A percentile compares a stretch with the other conserved stretches of the same genome.
Evolutionary conservation across 2,797 vertebrate genomes (phyloP).

Genomic region (Zalophus californianus): DNA sequence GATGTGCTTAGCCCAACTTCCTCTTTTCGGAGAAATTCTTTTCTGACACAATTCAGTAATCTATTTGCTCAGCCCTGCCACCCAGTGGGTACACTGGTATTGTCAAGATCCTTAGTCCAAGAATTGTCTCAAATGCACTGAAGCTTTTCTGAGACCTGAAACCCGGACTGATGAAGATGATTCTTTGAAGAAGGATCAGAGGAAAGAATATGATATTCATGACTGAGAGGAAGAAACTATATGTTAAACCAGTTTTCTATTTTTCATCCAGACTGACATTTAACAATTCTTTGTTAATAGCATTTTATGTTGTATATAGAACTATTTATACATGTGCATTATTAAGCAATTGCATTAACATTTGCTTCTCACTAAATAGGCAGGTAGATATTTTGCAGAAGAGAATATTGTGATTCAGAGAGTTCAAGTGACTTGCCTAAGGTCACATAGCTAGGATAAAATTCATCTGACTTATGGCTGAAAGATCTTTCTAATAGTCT

Average conservation of each 20-base stretch:
- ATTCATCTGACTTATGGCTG: not conserved
- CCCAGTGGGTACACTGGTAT: constrained; percentile 43
- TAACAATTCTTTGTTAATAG: constrained; percentile 1
- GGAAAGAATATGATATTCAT: not conserved
- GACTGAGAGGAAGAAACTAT: not conserved
- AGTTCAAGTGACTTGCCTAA: not conserved
- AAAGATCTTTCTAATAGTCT: not conserved
- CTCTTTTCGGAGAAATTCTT: constrained; percentile 79
- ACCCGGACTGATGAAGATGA: not conserved
- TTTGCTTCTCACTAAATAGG: not conserved
- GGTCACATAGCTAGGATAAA: not conserved
- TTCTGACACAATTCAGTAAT: constrained; percentile 63
- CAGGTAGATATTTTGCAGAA: not conserved
- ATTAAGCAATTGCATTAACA: not conserved
- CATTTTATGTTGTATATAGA: not conserved
- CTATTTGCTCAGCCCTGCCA: constrained; percentile 69
- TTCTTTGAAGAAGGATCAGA: constrained; percentile 21
- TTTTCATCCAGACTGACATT: not conserved
- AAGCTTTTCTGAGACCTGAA: not conserved
- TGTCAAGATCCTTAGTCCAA: not conserved
- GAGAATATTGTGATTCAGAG: not conserved
- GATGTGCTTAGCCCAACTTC: constrained; percentile 73
- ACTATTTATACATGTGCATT: not conserved
- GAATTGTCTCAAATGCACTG: not conserved
- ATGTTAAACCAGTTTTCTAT: not conserved